These are phyloP conservation scores for Megaleporinus macrocephalus DNA, from an alignment of 2,113 vertebrate genomes.

Conservation along the genomic window DNA sequence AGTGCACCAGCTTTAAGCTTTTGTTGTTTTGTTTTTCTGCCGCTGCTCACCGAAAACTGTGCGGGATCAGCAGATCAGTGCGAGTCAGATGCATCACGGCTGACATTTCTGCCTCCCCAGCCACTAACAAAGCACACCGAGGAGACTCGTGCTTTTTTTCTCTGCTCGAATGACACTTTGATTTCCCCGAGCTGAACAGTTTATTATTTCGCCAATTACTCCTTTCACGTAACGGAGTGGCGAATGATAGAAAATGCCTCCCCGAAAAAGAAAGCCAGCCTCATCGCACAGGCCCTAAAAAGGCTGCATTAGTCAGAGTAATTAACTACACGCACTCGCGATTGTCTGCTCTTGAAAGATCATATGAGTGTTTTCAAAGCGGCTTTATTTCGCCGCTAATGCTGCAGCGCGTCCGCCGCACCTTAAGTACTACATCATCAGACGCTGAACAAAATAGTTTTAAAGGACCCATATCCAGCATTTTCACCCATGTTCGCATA, in stretches of 20 bases:
- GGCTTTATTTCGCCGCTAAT: not conserved
- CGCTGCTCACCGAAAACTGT: not conserved
- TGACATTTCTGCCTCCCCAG: not conserved
- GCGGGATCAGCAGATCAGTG: conserved; percentile 2
- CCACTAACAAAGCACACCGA: not conserved
- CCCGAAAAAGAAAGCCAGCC: not conserved
- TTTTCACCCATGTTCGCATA: too few species aligned
- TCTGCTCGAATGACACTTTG: not conserved
- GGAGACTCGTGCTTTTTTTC: not conserved
- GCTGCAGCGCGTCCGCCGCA: not conserved
- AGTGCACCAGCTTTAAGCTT: not conserved
- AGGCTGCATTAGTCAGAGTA: conserved; percentile 29
- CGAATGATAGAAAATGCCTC: not conserved
- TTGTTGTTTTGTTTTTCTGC: not conserved
- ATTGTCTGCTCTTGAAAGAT: conserved; percentile 29
- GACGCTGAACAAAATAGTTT: not conserved
- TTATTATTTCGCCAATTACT: not conserved
- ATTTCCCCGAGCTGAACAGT: conserved; percentile 3
- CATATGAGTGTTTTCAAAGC: conserved; percentile 1
- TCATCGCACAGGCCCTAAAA: not conserved
- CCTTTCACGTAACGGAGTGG: not conserved
- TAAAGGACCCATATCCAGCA: not conserved
- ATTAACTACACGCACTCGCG: conserved; percentile 12
- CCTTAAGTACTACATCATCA: not conserved
- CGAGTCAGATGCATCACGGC: not conserved